A percentile compares a stretch with the other conserved stretches of the same genome.
These are phyloP conservation scores for Delichon dasypus DNA, from an alignment of 2,797 vertebrate genomes.

Conservation along the genomic window DNA sequence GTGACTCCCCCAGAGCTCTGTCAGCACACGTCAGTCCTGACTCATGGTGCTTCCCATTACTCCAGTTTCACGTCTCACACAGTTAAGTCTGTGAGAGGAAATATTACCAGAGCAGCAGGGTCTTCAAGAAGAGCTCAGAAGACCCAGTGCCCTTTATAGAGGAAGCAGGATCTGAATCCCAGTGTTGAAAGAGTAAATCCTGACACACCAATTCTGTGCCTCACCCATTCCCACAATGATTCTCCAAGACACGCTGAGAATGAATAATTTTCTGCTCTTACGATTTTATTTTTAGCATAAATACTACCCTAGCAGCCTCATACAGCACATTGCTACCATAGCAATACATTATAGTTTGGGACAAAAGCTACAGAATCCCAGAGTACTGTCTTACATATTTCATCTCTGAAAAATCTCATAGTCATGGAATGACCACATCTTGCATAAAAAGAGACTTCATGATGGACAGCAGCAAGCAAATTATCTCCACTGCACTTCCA, in stretches of 20 bases:
- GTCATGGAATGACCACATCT: neutral
- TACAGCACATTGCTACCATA: slow-evolving; percentile 25
- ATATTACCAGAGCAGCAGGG: neutral
- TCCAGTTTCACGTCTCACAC: neutral
- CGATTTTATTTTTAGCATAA: slow-evolving; percentile 57
- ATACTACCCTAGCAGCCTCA: slow-evolving; percentile 8
- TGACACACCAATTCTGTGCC: neutral
- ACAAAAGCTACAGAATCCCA: neutral
- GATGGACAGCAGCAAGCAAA: neutral
- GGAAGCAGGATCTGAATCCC: neutral
- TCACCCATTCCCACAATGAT: neutral
- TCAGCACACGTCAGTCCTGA: neutral
- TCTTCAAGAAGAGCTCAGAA: neutral
- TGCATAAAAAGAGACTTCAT: neutral
- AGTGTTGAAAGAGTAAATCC: neutral
- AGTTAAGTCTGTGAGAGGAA: neutral
- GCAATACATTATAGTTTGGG: slow-evolving; percentile 41
- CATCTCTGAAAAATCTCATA: neutral
- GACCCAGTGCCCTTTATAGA: neutral
- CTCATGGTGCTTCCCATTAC: neutral
- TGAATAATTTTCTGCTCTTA: slow-evolving; percentile 21
- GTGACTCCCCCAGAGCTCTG: neutral
- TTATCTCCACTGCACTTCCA: neutral
- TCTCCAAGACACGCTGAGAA: neutral
- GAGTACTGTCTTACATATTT: neutral